These are phyloP conservation scores for Hafferia zeledoni DNA, from an alignment of 2,797 vertebrate species.

Conservation along the genomic window DNA sequence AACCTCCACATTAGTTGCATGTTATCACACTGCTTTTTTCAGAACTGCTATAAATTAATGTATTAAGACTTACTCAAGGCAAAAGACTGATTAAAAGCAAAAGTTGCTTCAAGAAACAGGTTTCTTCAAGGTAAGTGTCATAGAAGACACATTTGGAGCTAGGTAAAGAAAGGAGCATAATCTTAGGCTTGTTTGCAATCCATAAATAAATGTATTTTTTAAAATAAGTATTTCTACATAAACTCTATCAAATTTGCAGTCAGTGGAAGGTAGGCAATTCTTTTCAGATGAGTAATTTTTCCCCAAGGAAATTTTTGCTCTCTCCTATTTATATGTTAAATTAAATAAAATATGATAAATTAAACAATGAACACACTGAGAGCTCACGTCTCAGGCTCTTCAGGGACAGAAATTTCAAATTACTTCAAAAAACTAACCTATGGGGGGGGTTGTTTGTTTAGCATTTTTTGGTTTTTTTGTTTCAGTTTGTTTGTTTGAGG, in stretches of 20 bases:
- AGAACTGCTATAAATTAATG: neutral
- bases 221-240: neutral
- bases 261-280: neutral
- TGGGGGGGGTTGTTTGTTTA: neutral
- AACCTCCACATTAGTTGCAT: neutral
- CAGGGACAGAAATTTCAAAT: neutral
- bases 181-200: neutral
- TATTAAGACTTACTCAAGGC: neutral
- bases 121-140: neutral
- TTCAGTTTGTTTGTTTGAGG: neutral
- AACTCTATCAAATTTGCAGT: neutral
- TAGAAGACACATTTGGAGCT: neutral
- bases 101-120: neutral
- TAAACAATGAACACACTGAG: neutral
- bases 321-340: neutral
- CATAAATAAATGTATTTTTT: neutral
- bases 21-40: neutral
- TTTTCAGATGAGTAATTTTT: neutral
- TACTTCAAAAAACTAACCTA: neutral
- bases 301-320: neutral
- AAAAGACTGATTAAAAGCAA: neutral
- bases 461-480: accelerated
- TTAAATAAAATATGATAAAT: neutral
- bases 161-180: neutral
- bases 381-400: accelerated